Evolutionary conservation across 2,113 vertebrate species (phyloP).

Genomic region (Crotalus helleri): DNA sequence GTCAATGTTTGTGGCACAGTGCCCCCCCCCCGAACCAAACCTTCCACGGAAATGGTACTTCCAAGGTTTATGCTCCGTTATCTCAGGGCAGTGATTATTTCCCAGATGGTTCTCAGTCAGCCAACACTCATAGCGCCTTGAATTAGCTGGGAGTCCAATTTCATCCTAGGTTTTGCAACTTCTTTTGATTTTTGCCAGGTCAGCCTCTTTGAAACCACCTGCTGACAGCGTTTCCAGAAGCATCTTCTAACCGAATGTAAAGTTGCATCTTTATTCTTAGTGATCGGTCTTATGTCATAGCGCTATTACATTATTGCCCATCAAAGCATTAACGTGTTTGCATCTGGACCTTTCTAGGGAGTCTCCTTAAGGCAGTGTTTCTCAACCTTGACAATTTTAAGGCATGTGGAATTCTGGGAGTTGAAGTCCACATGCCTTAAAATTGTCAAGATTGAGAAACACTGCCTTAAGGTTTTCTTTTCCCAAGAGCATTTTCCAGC

Average conservation of each 20-base stretch:
- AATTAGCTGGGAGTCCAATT: neutral
- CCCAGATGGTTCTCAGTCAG: neutral
- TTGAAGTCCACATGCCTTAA: too few relatives aligned
- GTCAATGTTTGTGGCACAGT: neutral
- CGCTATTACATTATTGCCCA: fast-evolving
- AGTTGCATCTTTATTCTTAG: neutral
- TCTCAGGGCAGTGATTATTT: neutral
- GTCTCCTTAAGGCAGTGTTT: too few relatives aligned
- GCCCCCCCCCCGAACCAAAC: too few relatives aligned
- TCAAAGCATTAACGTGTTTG: neutral
- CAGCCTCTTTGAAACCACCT: neutral
- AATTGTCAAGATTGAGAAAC: too few relatives aligned
- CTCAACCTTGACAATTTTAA: too few relatives aligned
- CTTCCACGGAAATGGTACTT: neutral
- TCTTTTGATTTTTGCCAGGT: neutral
- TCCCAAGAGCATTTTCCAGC: neutral
- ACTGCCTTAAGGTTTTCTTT: too few relatives aligned
- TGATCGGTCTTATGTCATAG: neutral
- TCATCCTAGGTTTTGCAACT: neutral
- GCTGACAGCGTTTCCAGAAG: neutral
- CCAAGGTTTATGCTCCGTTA: neutral
- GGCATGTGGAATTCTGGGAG: too few relatives aligned
- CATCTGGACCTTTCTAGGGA: neutral
- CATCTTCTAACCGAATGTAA: neutral
- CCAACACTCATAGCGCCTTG: neutral